phyloP scores from a whole-genome alignment of 2,888 invertebrate species.

The Trachelus tabidus region DNA sequence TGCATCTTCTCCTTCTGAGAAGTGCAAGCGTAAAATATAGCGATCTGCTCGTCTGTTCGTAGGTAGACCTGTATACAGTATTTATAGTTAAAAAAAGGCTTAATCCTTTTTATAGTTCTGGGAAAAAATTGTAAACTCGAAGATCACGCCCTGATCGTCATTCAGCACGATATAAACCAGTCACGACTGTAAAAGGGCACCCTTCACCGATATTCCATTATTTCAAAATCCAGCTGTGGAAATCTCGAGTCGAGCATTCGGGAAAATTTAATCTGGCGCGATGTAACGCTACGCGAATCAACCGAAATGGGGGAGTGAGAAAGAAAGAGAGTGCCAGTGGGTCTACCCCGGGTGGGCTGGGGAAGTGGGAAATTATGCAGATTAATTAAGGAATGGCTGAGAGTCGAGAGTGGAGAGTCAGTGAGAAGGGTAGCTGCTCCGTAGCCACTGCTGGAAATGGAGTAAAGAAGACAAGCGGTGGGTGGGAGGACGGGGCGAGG shows the following conservation, averaged over 20 bases:
- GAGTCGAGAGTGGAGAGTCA: conserved; percentile 15
- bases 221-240: background rate
- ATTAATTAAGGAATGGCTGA: conserved; percentile 47
- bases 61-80: background rate
- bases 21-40: no score
- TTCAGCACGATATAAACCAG: background rate
- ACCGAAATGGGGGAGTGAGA: conserved; percentile 23
- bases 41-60: background rate
- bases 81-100: background rate
- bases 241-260: conserved; percentile 13
- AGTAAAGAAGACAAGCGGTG: background rate
- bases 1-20: background rate
- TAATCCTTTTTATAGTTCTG: background rate
- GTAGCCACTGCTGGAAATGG: background rate
- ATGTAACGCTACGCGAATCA: conserved; percentile 36
- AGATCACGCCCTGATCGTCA: background rate
- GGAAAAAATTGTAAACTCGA: background rate
- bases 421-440: background rate
- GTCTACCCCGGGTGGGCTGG: conserved; percentile 25
- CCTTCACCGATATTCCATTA: background rate
- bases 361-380: conserved; percentile 48
- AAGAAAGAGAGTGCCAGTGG: conserved; percentile 18
- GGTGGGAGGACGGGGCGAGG: conserved; percentile 7
- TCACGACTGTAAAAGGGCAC: background rate
- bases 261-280: conserved; percentile 42